Evolutionary conservation across 2,113 vertebrate genomes (phyloP), one percentile per base, ranked within the genome.

Genomic region (Onychostruthus taczanowskii): DNA sequence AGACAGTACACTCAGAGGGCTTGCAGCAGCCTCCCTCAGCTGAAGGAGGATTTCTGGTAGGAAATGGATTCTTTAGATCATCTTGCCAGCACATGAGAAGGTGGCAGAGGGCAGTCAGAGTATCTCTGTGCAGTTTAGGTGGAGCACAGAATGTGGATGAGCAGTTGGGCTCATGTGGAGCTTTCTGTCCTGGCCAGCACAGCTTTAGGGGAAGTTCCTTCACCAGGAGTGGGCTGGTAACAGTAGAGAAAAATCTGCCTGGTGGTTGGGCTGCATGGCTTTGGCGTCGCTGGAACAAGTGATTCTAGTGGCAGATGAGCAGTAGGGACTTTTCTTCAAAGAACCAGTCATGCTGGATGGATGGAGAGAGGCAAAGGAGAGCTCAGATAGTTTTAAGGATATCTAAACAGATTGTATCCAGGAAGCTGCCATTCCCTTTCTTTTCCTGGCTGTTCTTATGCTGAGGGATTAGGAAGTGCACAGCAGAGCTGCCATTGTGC

Each of bases 291-390:
- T 91, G 84, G 76, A 87, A 84, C 18, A 62, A 81, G 14, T 52
- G 72, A 30, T 74, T 58, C 31, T 13, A 31, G 73, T 37, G 23
- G 30, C 56, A 67, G 52, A 23, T 39, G 64, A 58, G 43, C 26
- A 28, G 30, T 23, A 41, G 31, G 44, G 35, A 10, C 52, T 61
- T 41, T 67, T 68, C 56, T 76, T 85, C 33, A 46, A 33, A 33
- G 37, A 30, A 6, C 28, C 28, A 22, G 33, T 58, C 0, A 0
- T 68, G 30, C 21, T 10, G 11, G 4, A 46, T 82, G 43, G 55
- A 46, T 79, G 53, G 63, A 66, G 59, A 63, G n/a, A 69, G 37
- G 50, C 15, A 43, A 50, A 46, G 58, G 28, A 19, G n/a, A 19
- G 24, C 46, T 85, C 22, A 30, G 17, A 15, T 30, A 33, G 6